Base-by-base conservation (phyloP, 2,113 vertebrate genomes). In the Crypturellus undulatus region DNA sequence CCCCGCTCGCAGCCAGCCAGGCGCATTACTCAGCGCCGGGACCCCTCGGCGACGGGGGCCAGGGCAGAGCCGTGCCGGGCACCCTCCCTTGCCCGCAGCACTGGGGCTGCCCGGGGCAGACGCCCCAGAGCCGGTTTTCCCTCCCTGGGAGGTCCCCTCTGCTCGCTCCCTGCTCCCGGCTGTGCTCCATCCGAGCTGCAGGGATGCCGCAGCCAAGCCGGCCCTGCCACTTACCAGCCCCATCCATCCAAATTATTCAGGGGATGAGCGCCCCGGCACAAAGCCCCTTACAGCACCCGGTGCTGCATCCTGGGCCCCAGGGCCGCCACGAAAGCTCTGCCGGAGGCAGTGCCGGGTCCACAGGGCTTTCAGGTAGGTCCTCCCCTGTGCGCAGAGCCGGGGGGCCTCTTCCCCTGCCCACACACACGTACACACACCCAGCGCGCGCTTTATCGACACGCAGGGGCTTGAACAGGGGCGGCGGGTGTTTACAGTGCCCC, bases 341-440 rank as follows among this genome's bases (percentile, higher is more conserved):
- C 85, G 59, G 30, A 52, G 34, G 43, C 47, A 68, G 76, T 6
- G 67, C 88, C 62, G 89, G n/a, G 62, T 81, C 92, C 56, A 65
- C 87, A 77, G 54, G 93, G 87, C 94, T 91, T 93, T 82, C 93
- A 96, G 94, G 94, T 93, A 93, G 94, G 96, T 96, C 87, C 60
- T 18, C n/a, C 59, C 36, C 10, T 28, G 36, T 20, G 28, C 54
- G 9, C 7, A 18, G 30, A 49, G 47, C 45, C 20, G 28, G 76
- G 54, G 59, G 59, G 26, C 36, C 60, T 79, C 71, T 79, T 87
- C 92, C 91, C 73, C 95, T 95, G 91, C 96, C 96, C 93, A 94
- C 94, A 94, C 95, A 90, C 95, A 95, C 95, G 94, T 95, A 96
- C 88, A 71, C 95, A 95, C 71, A 28, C 51, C 73, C 87, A n/a